Conservation (phyloP, 2,797 vertebrate species). For the Varecia variegata region DNA sequence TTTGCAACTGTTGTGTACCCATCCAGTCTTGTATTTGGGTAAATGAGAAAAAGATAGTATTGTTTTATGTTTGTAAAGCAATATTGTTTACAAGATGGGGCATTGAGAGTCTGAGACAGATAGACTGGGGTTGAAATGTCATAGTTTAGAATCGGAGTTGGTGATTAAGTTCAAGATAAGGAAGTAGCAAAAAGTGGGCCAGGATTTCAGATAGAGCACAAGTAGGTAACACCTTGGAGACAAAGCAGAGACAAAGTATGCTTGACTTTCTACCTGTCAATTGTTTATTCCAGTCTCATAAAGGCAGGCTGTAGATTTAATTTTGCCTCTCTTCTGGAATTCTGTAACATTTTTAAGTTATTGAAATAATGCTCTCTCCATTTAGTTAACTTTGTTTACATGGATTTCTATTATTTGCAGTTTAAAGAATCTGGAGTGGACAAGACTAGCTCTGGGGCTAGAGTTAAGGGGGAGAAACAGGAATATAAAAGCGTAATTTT, state of each 20-base stretch:
- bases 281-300: neutral
- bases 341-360: neutral
- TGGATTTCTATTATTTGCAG: neutral
- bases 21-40: neutral
- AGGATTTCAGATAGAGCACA: neutral
- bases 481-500: neutral
- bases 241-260: neutral
- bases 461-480: no score
- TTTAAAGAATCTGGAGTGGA: neutral
- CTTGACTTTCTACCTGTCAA: neutral
- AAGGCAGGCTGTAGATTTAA: neutral
- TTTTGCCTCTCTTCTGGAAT: neutral
- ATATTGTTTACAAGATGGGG: no score
- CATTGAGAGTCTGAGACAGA: neutral
- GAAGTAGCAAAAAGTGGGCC: neutral
- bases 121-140: neutral
- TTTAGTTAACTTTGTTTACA: neutral
- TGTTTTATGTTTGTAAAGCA: neutral
- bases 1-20: accelerated
- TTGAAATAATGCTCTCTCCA: neutral
- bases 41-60: neutral
- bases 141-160: neutral
- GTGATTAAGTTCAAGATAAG: neutral
- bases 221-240: neutral
- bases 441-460: neutral